Base-by-base conservation (phyloP, 1,140 invertebrate species). In the Drosophila lini region DNA sequence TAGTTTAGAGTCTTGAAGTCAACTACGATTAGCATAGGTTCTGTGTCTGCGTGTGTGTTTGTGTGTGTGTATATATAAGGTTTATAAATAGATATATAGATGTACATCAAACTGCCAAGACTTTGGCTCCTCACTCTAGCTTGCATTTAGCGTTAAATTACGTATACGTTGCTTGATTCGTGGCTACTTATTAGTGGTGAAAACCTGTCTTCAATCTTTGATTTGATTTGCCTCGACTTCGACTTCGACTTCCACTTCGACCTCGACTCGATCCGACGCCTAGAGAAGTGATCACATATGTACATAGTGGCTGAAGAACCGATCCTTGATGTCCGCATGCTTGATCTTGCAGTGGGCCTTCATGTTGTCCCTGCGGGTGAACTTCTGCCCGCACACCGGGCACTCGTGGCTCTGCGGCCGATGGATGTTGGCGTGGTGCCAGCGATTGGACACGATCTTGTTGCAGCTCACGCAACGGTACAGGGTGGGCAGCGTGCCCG, bases 391-490 rank as follows among this genome's bases (percentile, higher is more conserved):
- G 91, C 95, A 96, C 64, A 95, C 93, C 11, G 95, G 95, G 91
- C 95, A 96, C 80, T 94, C 94, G 90, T 95, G 95, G 71, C 95
- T 94, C 90, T 95, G 95, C 13, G 95, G 95, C 62, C 94, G 93
- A 84, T 96, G 95, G 41, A 95, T 95, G 86, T 95, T 94, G 91
- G 95, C 93, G 82, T 96, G 95, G 89, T 96, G 95, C 93, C 95
- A 95, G 78, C 95, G 93, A 93, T 96, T 95, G 81, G 93, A 95
- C 52, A 96, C 95, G 74, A 94, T 94, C 93, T 96, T 96, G 74
- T 95, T 95, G 93, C 95, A 96, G 74, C 91, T 92, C 31, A 92
- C 90, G 40, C 92, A 92, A 9, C 92, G 90, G 45, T 92, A 92
- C 1, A 92, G 76, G 0, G 92, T 92, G 25, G 92, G 92, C 67